Evolutionary conservation across 2,888 invertebrate species (phyloP), one percentile per base, ranked within the genome.

Genomic region (Mimas tiliae): DNA sequence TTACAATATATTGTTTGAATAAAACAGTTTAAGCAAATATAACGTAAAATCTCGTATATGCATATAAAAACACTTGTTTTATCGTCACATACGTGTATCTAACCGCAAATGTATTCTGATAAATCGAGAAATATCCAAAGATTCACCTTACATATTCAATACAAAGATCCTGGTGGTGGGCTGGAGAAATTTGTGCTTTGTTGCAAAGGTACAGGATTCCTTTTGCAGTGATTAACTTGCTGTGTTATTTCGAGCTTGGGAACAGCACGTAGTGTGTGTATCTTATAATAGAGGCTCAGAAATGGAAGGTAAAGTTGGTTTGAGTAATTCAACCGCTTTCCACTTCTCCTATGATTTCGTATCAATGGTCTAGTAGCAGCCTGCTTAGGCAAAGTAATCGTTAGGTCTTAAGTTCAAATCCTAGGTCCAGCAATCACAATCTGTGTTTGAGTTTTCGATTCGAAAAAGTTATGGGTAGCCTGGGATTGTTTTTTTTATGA

Each of bases 61-160:
- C 21, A 62, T 62, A 62, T 27, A 27, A 53, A 52, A 53, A 63
- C 67, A 52, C 64, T 47, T 65, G 42, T 63, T 47, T 66, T 67
- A 66, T 65, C 62, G 64, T 65, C 62, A 65, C 65, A 62, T 16
- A 48, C 65, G 34, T 50, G 55, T 55, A 48, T n/a, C 58, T 47
- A 48, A 55, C 65, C 68, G 65, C 71, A 70, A 68, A 69, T 69
- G 68, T 67, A 67, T 69, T 71, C 70, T 64, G 73, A 73, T 71
- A 71, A 71, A 73, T 73, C 71, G 68, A 68, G 65, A 66, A 69
- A 70, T 71, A 70, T 73, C 67, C 69, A 38, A 66, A 53, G 64
- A 52, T 62, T 67, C 69, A 68, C 67, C 69, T 67, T 67, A 50
- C 68, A 63, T 71, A 70, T 71, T 72, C 70, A 71, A 72, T 72